Percentiles rank a stretch among this genome's conserved stretches.
These are phyloP conservation scores for Brenthis ino DNA, from an alignment of 2,888 invertebrate genomes.

Conservation along the genomic window DNA sequence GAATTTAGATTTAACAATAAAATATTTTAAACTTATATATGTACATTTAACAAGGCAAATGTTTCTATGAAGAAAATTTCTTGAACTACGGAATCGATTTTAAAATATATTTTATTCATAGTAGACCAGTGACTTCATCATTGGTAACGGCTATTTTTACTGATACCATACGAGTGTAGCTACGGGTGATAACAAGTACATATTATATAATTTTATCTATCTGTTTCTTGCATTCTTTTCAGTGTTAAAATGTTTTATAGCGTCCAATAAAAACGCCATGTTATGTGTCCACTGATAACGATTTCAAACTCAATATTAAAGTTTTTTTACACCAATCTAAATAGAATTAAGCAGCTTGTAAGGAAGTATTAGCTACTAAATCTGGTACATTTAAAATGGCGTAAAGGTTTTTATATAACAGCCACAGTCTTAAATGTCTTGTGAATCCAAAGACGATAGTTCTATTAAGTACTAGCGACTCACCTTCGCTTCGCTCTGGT, in stretches of 20 bases:
- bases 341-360: background rate
- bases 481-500: no score
- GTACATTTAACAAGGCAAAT: background rate
- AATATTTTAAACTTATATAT: background rate
- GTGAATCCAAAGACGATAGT: no score
- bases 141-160: no score
- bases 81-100: no score
- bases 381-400: background rate
- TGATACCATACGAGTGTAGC: no score
- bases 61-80: no score
- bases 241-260: constrained; percentile 8
- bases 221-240: constrained; percentile 9
- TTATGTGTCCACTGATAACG: constrained; percentile 7
- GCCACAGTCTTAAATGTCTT: background rate
- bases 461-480: no score
- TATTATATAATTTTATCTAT: constrained; percentile 10
- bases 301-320: constrained; percentile 4
- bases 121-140: no score
- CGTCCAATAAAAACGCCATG: constrained; percentile 2
- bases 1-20: background rate
- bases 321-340: background rate
- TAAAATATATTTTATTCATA: no score
- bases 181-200: background rate
- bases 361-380: background rate
- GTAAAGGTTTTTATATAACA: no score